Evolutionary conservation across 2,797 vertebrate species (phyloP).

Genomic region (Cossypha heuglini): DNA sequence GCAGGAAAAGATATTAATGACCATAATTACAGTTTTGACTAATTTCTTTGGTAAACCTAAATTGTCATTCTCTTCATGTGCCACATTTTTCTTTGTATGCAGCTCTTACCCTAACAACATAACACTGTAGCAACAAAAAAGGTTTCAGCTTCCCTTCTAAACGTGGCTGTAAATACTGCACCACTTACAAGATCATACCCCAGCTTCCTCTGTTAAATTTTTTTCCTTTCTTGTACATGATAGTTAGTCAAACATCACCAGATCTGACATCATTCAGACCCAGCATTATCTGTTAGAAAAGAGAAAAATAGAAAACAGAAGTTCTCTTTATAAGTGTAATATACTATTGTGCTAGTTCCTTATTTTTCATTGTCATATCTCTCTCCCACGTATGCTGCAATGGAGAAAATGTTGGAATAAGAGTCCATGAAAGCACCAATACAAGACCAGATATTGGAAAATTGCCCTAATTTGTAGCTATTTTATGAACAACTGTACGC

Average conservation of each 20-base stretch:
- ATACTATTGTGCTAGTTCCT: not conserved
- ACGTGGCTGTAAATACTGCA: not conserved
- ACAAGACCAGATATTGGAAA: not conserved
- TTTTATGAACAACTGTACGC: not conserved
- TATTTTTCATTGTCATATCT: not conserved
- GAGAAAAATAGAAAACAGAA: not conserved
- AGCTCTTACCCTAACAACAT: not conserved
- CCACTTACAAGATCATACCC: not conserved
- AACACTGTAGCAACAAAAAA: not conserved
- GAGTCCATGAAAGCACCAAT: not conserved
- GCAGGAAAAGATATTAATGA: not conserved
- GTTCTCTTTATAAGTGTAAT: not conserved
- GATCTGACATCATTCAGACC: not conserved
- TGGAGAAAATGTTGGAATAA: not conserved
- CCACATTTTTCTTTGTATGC: not conserved
- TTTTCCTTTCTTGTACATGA: not conserved
- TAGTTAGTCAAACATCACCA: not conserved
- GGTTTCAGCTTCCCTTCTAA: not conserved
- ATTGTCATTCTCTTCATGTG: not conserved
- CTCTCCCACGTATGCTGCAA: not conserved
- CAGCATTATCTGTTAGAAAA: not conserved
- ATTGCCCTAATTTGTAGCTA: not conserved
- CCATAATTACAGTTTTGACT: not conserved
- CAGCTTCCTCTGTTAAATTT: not conserved
- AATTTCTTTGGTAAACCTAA: not conserved